Evolutionary conservation across 1,140 invertebrate genomes (phyloP), one percentile per base, ranked within the genome.

Genomic region (Matsumurasca onukii): DNA sequence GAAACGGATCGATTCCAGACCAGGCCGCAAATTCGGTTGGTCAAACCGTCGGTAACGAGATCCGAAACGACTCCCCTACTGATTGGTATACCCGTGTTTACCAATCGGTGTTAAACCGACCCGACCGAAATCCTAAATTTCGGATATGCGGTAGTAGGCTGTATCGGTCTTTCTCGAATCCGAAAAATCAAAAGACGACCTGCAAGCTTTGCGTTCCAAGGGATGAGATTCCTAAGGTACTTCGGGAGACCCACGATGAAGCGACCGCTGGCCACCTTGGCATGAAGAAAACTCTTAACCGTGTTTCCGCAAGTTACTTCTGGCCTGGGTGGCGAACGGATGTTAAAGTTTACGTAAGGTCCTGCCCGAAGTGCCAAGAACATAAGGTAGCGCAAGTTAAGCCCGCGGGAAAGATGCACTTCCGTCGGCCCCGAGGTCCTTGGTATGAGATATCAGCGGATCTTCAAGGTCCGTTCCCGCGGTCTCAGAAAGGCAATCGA

Each of bases 381-480:
- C 22, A 52, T 22, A 52, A 52, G 20, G 49, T 52, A 15, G 5
- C 12, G 20, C 49, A 52, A 52, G 22, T 5, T 5, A 12, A 52
- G 20, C 49, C 49, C 12, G 5, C 12, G 12, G 55, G 55, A 25
- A 59, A 59, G 25, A 59, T 59, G 55, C n/a, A 59, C n/a, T 59
- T 59, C 30, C 55, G 55, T 5, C 9, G 30, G 9, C 25, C 55
- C 5, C 9, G 9, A 27, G 55, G 55, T 5, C 55, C 55, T 15
- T 59, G 25, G 55, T 27, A 27, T 3, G 5, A 1, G 22, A n/a
- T 59, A 12, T 5, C 55, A 1, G 15, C 55, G 3, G 55, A 59
- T 24, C 22, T 59, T 2, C 13, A 27, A 5, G 55, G 55, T 3
- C 25, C 55, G 2, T 59, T 59, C 2, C 55, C 55, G 3, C 15